These are phyloP conservation scores for Sebastes alutus DNA, from an alignment of 2,797 vertebrate genomes.

Conservation along the genomic window DNA sequence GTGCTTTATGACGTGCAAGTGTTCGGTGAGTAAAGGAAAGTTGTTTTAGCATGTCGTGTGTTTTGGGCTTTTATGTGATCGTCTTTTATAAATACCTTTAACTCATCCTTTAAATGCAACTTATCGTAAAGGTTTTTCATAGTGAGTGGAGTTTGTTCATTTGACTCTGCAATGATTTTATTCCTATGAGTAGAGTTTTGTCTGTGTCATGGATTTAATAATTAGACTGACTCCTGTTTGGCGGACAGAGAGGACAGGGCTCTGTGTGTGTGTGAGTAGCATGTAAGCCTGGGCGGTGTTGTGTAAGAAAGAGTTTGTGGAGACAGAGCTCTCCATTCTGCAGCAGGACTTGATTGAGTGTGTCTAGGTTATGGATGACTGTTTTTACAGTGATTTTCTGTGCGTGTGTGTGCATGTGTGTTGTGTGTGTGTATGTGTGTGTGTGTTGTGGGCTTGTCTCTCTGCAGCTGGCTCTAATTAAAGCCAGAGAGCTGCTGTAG, in stretches of 20 bases:
- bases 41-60: not conserved
- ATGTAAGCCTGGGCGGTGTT: slow-evolving; percentile 27
- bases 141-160: slow-evolving; percentile 1
- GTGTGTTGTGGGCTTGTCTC: slow-evolving; percentile 71
- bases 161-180: not conserved
- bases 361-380: slow-evolving; percentile 76
- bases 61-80: not conserved
- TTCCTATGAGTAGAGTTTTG: slow-evolving; percentile 11
- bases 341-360: slow-evolving; percentile 64
- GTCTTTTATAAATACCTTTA: not conserved
- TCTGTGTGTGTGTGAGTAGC: slow-evolving; percentile 40
- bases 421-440: slow-evolving; percentile 24
- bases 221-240: slow-evolving; percentile 55
- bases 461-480: slow-evolving; percentile 84
- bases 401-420: slow-evolving; percentile 35
- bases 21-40: slow-evolving; percentile 87
- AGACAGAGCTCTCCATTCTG: slow-evolving; percentile 67
- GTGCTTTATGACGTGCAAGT: slow-evolving; percentile 95
- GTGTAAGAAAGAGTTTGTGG: slow-evolving; percentile 34
- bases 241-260: slow-evolving; percentile 14
- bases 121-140: not conserved
- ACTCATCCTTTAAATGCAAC: not conserved
- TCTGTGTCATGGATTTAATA: slow-evolving; percentile 48
- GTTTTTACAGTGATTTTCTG: slow-evolving; percentile 78
- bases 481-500: slow-evolving; percentile 72